Evolutionary conservation across 2,888 invertebrate species (phyloP).

Genomic region (Dynastes tityus): DNA sequence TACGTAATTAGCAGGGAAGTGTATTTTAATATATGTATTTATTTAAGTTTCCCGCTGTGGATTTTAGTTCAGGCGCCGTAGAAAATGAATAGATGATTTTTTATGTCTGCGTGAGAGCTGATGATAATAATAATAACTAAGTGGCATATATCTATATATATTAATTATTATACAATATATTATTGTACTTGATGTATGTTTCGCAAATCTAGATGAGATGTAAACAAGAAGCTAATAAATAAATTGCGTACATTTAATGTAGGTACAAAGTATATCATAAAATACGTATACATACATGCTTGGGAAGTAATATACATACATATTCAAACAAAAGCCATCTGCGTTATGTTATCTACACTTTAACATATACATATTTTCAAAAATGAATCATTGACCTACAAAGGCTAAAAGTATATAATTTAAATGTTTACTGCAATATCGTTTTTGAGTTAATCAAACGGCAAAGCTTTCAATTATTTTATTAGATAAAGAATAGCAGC

Average conservation of each 20-base stretch:
- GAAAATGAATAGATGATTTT: background rate
- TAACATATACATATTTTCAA: background rate
- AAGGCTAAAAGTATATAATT: background rate
- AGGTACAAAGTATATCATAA: too few relatives aligned
- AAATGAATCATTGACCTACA: constrained; percentile 22
- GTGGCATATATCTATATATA: too few relatives aligned
- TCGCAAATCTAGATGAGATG: too few relatives aligned
- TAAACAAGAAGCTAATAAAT: too few relatives aligned
- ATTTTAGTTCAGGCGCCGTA: background rate
- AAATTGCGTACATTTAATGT: too few relatives aligned
- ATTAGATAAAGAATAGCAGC: background rate
- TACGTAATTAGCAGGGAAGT: constrained; percentile 10
- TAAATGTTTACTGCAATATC: constrained; percentile 1
- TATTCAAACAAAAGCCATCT: constrained; percentile 11
- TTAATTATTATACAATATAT: too few relatives aligned
- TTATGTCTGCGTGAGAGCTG: too few relatives aligned
- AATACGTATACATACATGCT: background rate
- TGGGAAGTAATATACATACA: background rate
- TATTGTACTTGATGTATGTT: too few relatives aligned
- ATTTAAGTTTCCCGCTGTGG: constrained; percentile 5
- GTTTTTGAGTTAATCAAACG: background rate
- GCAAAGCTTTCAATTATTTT: background rate
- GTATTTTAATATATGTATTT: constrained; percentile 14
- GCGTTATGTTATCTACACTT: constrained; percentile 16
- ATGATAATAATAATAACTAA: constrained; percentile 1